phyloP scores from a whole-genome alignment of 2,797 vertebrate species.

The Alectoris magna region DNA sequence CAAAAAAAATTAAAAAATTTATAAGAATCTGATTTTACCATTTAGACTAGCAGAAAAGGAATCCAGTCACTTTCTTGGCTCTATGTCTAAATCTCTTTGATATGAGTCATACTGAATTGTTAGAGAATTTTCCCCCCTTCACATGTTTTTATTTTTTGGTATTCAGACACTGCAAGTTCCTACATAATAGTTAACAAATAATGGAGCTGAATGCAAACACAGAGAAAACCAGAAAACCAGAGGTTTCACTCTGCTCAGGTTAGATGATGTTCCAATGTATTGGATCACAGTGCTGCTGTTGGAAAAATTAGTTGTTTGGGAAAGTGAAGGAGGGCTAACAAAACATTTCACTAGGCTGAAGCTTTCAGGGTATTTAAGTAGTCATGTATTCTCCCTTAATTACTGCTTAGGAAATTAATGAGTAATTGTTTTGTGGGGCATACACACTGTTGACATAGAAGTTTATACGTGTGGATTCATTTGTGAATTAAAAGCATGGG shows the following conservation, averaged over 20 bases:
- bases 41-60: neutral
- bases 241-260: neutral
- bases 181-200: neutral
- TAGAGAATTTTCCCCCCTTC: too few relatives aligned
- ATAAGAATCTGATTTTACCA: neutral
- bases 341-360: neutral
- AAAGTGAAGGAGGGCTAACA: neutral
- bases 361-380: neutral
- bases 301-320: neutral
- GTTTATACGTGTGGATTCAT: neutral
- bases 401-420: neutral
- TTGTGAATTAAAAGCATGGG: neutral
- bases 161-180: neutral
- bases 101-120: neutral
- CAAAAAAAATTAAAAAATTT: neutral
- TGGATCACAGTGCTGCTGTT: neutral
- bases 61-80: neutral
- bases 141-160: neutral
- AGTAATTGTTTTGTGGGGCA: neutral
- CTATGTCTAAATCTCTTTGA: too few relatives aligned
- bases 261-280: neutral
- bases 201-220: neutral
- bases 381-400: neutral
- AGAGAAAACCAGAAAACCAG: neutral
- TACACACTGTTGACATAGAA: neutral